Evolutionary conservation across 2,797 vertebrate genomes (phyloP), one percentile per base, ranked within the genome.

Genomic region (Leptodactylus fallax): DNA sequence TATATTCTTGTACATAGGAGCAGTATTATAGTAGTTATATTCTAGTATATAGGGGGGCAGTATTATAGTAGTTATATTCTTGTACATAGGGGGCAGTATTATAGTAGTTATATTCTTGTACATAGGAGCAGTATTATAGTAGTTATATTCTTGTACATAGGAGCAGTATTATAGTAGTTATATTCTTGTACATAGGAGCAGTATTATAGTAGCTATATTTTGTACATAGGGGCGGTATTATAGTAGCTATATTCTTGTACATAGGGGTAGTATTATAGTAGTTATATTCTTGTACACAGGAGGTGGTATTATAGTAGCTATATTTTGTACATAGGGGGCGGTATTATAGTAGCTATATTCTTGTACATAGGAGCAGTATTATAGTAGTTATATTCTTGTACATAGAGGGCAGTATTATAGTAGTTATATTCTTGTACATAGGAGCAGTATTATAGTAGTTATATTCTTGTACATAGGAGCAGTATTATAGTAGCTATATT

Each of bases 11-110:
- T 51, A 76, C 11, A 76, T 76, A 76, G 21, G 47, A 14, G 60
- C 47, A 53, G 71, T 51, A 76, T 76, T 76, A 76, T 76, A 76
- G 72, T 23, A 76, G 72, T 53, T 51, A 76, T 53, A 76, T 76
- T 51, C 47, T 23, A 51, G 47, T 76, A 76, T 6, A 76, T 53
- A 76, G 10, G 72, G 72, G 5, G 36, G 8, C 36, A 72, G 69
- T 47, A 72, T 72, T 47, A 72, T 45, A 36, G 27, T 72, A 47
- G 69, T 72, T 72, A 47, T 45, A 71, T 71, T 71, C 27, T 71
- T 36, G 67, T 71, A 71, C 7, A 45, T 19, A 71, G 67, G 56
- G 56, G 7, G 56, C 23, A 27, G 65, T 69, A 27, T 69, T 69
- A 69, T 69, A 69, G 71, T 12, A 74, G 45, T 49, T 74, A 49